Conservation (phyloP, 2,797 vertebrate species). For the Melanotaenia pygmaea region DNA sequence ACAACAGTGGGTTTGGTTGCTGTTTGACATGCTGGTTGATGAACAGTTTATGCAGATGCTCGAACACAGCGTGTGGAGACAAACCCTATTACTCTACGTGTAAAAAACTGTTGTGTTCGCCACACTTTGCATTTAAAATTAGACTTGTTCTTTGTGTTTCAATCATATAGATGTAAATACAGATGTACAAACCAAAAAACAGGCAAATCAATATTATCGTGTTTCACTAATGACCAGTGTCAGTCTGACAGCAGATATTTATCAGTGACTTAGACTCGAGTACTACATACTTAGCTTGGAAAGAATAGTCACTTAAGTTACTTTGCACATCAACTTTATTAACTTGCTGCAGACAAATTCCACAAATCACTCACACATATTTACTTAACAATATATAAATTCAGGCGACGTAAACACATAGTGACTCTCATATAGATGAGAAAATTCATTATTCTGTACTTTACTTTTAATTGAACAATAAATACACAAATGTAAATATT, state of each 20-base stretch:
- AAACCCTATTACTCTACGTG: background rate
- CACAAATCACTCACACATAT: constrained; percentile 30
- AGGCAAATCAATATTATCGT: constrained; percentile 54
- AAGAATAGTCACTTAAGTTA: constrained; percentile 56
- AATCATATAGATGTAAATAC: background rate
- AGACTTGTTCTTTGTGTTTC: background rate
- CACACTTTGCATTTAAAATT: background rate
- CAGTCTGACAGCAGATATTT: constrained; percentile 55
- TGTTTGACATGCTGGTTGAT: background rate
- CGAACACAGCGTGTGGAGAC: background rate
- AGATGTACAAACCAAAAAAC: background rate
- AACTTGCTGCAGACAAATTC: background rate
- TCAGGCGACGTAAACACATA: background rate
- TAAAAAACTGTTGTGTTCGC: background rate
- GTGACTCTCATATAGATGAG: background rate
- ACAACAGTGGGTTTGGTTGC: constrained; percentile 1
- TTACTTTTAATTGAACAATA: constrained; percentile 11
- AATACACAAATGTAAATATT: constrained; percentile 27
- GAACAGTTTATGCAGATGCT: background rate
- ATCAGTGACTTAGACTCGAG: constrained; percentile 50
- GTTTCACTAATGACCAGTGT: constrained; percentile 49
- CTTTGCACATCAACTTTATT: background rate
- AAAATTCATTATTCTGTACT: background rate
- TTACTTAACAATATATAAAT: constrained; percentile 2
- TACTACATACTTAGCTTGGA: constrained; percentile 47